Evolutionary conservation across 2,113 vertebrate species (phyloP), one percentile per base, ranked within the genome.

Genomic region (Coryphaenoides rupestris): DNA sequence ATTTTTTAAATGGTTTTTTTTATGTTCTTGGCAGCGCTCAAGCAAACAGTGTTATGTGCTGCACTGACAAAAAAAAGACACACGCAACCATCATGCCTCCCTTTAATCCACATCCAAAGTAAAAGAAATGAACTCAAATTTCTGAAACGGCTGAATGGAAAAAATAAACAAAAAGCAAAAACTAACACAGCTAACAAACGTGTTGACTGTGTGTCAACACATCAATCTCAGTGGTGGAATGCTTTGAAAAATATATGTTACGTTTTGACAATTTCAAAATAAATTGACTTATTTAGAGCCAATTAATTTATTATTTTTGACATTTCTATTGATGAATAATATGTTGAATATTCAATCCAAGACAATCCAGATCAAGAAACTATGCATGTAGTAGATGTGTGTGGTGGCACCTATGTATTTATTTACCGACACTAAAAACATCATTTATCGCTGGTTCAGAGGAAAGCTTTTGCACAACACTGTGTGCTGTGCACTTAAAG

Each of bases 141-240:
- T 40, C 24, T n/a, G n/a, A 67, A 81, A 82, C 83, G 73, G 65
- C 73, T 58, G 71, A 80, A 78, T 75, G 45, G 71, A 65, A 79
- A 75, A 75, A 64, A 26, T 40, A 7, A n/a, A 12, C 5, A 40
- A 40, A 40, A 40, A 40, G 6, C n/a, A n/a, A n/a, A n/a, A n/a
- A 40, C 33, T 12, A 40, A 40, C 28, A 33, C 28, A 7, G 28
- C 28, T 10, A 33, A 33, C 0, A 33, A 33, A 33, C 10, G 28
- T 33, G 28, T 4, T 33, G 28, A 10, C 28, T 33, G 28, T 33
- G 28, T 33, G 28, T 33, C 28, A 33, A 33, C 33, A 40, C 33
- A 40, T 40, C 33, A 40, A 9, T 33, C 24, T 26, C 3, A 33
- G 33, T 40, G n/a, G 33, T 40, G 33, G 33, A 40, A 7, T 40